phyloP scores from a whole-genome alignment of 2,888 invertebrate genomes.

The Helleia helle region DNA sequence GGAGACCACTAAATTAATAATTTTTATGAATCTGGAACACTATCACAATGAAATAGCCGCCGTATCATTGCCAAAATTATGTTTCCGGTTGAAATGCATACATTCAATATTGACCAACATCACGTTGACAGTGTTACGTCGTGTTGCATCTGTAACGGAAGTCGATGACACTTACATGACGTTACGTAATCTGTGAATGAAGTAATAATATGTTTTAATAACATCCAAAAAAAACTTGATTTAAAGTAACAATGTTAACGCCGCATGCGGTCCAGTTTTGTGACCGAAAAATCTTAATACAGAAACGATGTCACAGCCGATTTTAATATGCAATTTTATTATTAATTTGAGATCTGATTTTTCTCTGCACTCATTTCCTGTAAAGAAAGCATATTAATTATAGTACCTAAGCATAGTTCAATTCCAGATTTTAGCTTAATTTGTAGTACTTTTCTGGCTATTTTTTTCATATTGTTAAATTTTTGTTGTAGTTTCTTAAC shows the following conservation, averaged over 20 bases:
- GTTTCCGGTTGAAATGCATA: not conserved
- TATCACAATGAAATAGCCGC: conserved; percentile 1
- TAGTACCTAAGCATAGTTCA: too few species aligned
- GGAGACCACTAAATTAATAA: too few species aligned
- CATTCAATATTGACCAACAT: conserved; percentile 4
- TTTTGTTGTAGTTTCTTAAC: too few species aligned
- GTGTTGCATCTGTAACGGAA: not conserved
- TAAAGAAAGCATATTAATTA: too few species aligned
- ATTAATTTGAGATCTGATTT: too few species aligned
- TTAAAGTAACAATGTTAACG: conserved; percentile 7
- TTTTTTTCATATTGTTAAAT: too few species aligned
- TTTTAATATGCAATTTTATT: not conserved
- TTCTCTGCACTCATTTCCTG: too few species aligned
- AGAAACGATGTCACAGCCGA: conserved; percentile 2
- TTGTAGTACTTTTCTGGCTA: too few species aligned
- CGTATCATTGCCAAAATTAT: not conserved
- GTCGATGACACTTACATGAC: conserved; percentile 6
- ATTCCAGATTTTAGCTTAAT: too few species aligned
- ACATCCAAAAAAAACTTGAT: conserved; percentile 8
- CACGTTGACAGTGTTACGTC: conserved; percentile 4
- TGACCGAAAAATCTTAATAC: conserved; percentile 5
- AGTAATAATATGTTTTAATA: conserved; percentile 8
- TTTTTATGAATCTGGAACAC: too few species aligned
- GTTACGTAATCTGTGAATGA: conserved; percentile 2
- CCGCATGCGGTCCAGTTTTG: conserved; percentile 2